phyloP scores from a whole-genome alignment of 2,888 invertebrate genomes.

The Drosophila colorata region DNA sequence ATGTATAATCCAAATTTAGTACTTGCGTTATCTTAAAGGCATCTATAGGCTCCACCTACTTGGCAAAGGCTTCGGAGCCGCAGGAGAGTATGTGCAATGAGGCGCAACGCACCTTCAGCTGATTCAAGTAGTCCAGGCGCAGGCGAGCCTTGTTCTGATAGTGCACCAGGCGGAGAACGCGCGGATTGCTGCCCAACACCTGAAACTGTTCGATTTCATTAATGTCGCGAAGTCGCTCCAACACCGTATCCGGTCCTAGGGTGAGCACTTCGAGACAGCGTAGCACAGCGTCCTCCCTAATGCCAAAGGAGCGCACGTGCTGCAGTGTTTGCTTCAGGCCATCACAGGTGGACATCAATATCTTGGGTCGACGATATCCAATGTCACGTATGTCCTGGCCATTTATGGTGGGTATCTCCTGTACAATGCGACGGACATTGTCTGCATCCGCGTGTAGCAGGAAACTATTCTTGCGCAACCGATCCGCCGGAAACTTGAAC shows the following conservation, averaged over 20 bases:
- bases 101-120: slow-evolving; percentile 86
- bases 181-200: slow-evolving; percentile 87
- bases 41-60: slow-evolving; percentile 68
- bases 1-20: background rate
- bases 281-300: slow-evolving; percentile 86
- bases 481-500: slow-evolving; percentile 86
- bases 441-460: slow-evolving; percentile 87
- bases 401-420: slow-evolving; percentile 86
- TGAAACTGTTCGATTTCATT: slow-evolving; percentile 87
- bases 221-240: slow-evolving; percentile 87
- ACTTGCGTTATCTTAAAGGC: too few species aligned
- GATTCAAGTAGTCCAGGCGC: slow-evolving; percentile 86
- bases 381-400: slow-evolving; percentile 87
- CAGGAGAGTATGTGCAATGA: slow-evolving; percentile 86
- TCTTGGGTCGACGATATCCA: slow-evolving; percentile 87
- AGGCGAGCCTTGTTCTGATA: slow-evolving; percentile 86
- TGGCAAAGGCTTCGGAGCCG: slow-evolving; percentile 83
- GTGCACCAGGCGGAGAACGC: slow-evolving; percentile 86
- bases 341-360: slow-evolving; percentile 87
- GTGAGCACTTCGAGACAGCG: slow-evolving; percentile 87
- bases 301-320: slow-evolving; percentile 87
- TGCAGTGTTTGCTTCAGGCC: slow-evolving; percentile 87
- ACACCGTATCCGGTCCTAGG: slow-evolving; percentile 87
- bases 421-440: slow-evolving; percentile 87
- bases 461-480: slow-evolving; percentile 87